Conservation (phyloP, 35 echinoderm and acorn worm species). For the Ptychodera flava region DNA sequence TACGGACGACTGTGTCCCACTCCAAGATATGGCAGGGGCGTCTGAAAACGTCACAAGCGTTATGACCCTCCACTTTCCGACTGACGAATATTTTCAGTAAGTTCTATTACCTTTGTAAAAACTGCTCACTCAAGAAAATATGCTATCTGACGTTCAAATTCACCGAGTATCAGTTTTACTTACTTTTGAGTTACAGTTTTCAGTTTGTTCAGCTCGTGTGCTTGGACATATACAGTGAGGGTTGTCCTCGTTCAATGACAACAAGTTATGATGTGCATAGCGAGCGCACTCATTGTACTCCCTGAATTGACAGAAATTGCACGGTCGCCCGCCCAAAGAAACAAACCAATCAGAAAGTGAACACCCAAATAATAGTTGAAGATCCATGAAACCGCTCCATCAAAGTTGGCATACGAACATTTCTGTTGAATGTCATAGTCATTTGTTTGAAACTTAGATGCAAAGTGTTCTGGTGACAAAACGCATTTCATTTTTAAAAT, state of each 20-base stretch:
- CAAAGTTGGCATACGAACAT: too few relatives aligned
- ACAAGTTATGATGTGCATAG: too few relatives aligned
- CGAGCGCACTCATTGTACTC: too few relatives aligned
- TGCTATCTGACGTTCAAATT: neutral
- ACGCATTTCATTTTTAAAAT: neutral
- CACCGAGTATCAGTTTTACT: neutral
- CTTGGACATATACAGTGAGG: neutral
- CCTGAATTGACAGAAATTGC: too few relatives aligned
- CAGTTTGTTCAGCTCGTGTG: neutral
- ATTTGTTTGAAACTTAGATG: neutral
- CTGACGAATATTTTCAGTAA: conserved; percentile 38
- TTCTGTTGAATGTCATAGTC: neutral
- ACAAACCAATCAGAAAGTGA: too few relatives aligned
- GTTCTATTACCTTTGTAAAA: too few relatives aligned
- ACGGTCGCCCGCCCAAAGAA: too few relatives aligned
- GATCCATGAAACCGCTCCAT: too few relatives aligned
- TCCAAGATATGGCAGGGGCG: neutral
- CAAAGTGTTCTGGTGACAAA: neutral
- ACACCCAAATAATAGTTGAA: too few relatives aligned
- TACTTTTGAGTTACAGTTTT: neutral
- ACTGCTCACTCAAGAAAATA: too few relatives aligned
- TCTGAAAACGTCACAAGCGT: neutral
- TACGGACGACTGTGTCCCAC: neutral
- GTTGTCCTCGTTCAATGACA: neutral
- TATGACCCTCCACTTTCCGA: neutral